These are phyloP conservation scores for Norana najaformis DNA, from an alignment of 2,888 invertebrate genomes.

Conservation along the genomic window DNA sequence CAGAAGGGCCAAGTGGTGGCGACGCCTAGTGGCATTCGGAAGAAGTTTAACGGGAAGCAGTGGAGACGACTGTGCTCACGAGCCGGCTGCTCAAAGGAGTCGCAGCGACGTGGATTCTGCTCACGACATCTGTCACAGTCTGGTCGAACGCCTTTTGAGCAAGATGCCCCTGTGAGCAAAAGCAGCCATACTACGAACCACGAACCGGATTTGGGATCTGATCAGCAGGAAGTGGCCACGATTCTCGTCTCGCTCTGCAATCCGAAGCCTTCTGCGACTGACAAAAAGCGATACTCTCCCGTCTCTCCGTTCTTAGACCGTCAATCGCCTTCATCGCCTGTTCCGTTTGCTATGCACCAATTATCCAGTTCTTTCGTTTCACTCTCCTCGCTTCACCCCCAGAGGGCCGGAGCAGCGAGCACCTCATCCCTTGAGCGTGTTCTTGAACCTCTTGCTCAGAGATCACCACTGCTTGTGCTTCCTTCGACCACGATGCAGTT, in stretches of 20 bases:
- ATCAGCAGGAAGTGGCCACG: constrained; percentile 8
- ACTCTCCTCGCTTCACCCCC: background rate
- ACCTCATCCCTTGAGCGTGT: background rate
- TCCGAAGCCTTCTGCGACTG: background rate
- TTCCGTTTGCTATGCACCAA: background rate
- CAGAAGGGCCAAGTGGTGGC: constrained; percentile 92
- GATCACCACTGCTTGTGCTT: background rate
- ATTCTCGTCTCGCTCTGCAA: background rate
- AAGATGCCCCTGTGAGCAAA: background rate
- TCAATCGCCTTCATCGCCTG: background rate
- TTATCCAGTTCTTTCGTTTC: background rate
- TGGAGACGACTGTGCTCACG: constrained; percentile 96
- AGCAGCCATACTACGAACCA: background rate
- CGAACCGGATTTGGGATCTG: background rate
- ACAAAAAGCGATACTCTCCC: background rate
- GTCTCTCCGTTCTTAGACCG: background rate
- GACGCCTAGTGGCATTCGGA: constrained; percentile 83
- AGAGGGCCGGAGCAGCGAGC: background rate
- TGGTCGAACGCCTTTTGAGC: background rate
- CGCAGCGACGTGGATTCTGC: constrained; percentile 93
- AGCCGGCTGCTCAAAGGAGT: constrained; percentile 93
- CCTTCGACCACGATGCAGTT: background rate
- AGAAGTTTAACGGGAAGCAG: constrained; percentile 99
- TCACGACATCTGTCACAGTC: constrained; percentile 84
- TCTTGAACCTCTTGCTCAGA: background rate